These are phyloP conservation scores for Diploscapter pachys DNA, from an alignment of 1,140 invertebrate species.

Conservation along the genomic window DNA sequence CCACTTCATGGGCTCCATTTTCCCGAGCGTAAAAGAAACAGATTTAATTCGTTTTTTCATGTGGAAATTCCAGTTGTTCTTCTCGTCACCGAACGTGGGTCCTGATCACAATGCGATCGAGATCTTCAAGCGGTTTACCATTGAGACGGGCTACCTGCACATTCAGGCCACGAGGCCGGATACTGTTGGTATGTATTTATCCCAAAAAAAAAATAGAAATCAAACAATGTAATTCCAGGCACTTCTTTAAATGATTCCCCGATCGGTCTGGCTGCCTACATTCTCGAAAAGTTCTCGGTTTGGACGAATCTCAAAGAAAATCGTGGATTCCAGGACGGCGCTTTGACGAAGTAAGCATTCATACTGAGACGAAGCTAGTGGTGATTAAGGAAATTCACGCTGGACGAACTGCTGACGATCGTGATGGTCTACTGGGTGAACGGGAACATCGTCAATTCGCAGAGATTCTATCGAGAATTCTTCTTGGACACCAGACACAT, in stretches of 20 bases:
- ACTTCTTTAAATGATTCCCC: conserved; percentile 64
- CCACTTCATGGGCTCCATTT: conserved; percentile 51
- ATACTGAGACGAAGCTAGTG: not conserved
- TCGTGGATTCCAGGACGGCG: conserved; percentile 68
- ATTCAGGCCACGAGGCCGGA: conserved; percentile 85
- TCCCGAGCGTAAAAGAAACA: conserved; percentile 9
- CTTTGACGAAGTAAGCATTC: conserved; percentile 63
- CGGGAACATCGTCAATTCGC: conserved; percentile 37
- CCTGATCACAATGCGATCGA: conserved; percentile 31
- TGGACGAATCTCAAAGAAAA: conserved; percentile 67
- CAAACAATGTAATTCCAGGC: conserved; percentile 22
- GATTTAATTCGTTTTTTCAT: not conserved
- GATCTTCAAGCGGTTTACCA: conserved; percentile 62
- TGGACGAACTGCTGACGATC: conserved; percentile 79
- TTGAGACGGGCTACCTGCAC: conserved; percentile 72
- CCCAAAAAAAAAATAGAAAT: not conserved
- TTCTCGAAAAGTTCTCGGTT: conserved; percentile 79
- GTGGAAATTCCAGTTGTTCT: conserved; percentile 58
- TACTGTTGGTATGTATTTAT: conserved; percentile 71
- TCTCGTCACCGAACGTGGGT: conserved; percentile 66
- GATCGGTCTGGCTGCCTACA: conserved; percentile 74
- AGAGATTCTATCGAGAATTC: conserved; percentile 33
- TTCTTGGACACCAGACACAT: not conserved
- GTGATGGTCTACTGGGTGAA: conserved; percentile 80
- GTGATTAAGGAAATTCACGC: conserved; percentile 62